These are phyloP conservation scores for Porites australiensis DNA, from an alignment of 64 coral and sea anemone genomes.

Conservation along the genomic window DNA sequence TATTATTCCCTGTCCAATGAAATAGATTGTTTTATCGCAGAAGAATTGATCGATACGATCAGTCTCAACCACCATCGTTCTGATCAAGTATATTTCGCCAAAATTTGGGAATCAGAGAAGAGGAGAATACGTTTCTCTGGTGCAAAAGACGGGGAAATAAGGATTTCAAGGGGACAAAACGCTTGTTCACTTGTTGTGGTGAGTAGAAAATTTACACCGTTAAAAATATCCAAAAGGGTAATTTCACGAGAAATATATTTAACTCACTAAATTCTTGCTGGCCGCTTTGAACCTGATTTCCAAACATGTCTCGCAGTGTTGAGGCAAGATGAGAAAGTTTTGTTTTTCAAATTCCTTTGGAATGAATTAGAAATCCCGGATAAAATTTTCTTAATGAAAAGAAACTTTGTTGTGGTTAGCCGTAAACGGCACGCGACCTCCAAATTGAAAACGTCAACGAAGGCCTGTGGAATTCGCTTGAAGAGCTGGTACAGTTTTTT, in stretches of 20 bases:
- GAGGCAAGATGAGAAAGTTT: background rate
- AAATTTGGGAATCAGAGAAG: background rate
- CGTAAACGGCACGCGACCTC: constrained; percentile 33
- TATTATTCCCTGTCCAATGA: constrained; percentile 25
- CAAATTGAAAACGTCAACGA: background rate
- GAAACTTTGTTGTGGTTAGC: background rate
- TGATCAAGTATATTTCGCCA: background rate
- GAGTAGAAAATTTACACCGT: background rate
- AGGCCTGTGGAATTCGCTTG: background rate
- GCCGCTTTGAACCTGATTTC: constrained; percentile 7
- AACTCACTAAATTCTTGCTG: background rate
- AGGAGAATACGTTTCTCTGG: background rate
- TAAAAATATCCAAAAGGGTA: background rate
- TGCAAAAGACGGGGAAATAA: background rate
- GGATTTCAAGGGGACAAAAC: background rate
- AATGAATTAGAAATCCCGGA: background rate
- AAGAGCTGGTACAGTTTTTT: too few relatives aligned
- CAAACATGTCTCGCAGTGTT: background rate
- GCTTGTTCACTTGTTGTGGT: background rate
- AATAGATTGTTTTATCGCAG: background rate
- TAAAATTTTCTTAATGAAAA: background rate
- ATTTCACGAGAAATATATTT: background rate
- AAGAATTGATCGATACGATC: constrained; percentile 3
- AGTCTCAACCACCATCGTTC: background rate
- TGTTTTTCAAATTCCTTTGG: background rate